phyloP scores from a whole-genome alignment of 2,797 vertebrate genomes.

The Poliocrania exsul region DNA sequence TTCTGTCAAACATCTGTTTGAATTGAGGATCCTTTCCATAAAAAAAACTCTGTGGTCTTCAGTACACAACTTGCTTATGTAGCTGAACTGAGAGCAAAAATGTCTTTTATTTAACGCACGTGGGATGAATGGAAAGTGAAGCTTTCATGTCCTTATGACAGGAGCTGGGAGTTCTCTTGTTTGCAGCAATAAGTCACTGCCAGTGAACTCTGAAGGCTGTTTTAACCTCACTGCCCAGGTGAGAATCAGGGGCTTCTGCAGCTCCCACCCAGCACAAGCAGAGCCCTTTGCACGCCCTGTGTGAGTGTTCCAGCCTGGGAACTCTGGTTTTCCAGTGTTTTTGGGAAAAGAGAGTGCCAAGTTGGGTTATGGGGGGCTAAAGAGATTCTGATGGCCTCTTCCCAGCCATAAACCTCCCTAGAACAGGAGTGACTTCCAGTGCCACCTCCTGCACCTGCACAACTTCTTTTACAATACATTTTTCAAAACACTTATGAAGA shows the following conservation, averaged over 20 bases:
- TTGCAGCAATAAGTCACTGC: background rate
- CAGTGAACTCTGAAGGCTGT: background rate
- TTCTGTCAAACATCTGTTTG: background rate
- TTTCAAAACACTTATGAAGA: background rate
- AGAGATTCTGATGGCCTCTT: background rate
- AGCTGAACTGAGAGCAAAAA: background rate
- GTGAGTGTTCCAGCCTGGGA: background rate
- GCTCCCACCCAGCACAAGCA: background rate
- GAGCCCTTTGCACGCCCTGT: accelerated
- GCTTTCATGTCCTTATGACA: background rate
- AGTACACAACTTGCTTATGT: background rate
- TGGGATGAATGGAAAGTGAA: background rate
- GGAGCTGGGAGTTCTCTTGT: background rate
- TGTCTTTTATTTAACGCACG: background rate
- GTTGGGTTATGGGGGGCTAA: accelerated
- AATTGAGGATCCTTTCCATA: background rate
- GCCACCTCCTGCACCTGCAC: background rate
- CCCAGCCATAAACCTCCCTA: background rate
- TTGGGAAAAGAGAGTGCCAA: background rate
- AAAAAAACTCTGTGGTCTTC: background rate
- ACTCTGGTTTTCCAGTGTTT: background rate
- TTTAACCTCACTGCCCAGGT: background rate
- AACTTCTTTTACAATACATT: background rate
- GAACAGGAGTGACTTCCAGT: background rate
- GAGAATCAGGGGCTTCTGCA: background rate